These are phyloP conservation scores for Ameiurus melas DNA, from an alignment of 2,113 vertebrate genomes.

Conservation along the genomic window DNA sequence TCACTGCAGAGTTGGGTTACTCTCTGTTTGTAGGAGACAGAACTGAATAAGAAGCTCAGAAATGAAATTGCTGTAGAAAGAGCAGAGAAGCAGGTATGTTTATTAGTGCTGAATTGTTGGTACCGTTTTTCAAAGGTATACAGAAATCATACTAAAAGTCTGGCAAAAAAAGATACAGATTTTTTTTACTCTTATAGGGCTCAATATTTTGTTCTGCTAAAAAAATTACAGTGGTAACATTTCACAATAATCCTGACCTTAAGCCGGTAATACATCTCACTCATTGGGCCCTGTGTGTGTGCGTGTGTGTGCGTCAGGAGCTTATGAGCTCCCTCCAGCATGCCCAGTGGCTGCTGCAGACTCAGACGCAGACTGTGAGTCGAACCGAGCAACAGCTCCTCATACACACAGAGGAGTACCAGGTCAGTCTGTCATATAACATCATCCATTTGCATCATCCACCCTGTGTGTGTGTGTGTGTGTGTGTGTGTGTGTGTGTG, in stretches of 20 bases:
- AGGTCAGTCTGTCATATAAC: slow-evolving; percentile 75
- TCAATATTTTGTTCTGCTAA: not conserved
- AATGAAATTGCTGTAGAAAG: slow-evolving; percentile 74
- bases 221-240: slow-evolving; percentile 15
- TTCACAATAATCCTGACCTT: slow-evolving; percentile 24
- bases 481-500: not conserved
- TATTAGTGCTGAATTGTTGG: slow-evolving; percentile 2
- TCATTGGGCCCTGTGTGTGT: slow-evolving; percentile 21
- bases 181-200: not conserved
- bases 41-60: slow-evolving; percentile 78
- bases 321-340: slow-evolving; percentile 80
- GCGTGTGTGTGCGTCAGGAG: slow-evolving; percentile 68
- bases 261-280: slow-evolving; percentile 29
- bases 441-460: not conserved
- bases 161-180: not conserved
- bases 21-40: slow-evolving; percentile 72
- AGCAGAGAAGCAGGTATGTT: slow-evolving; percentile 83
- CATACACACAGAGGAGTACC: slow-evolving; percentile 72
- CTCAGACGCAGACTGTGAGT: slow-evolving; percentile 73
- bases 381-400: slow-evolving; percentile 78
- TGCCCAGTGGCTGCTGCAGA: slow-evolving; percentile 80
- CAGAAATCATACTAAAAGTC: slow-evolving; percentile 2
- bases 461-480: not conserved
- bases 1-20: not conserved
- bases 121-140: slow-evolving; percentile 20